Evolutionary conservation across 1,140 invertebrate species (phyloP), one percentile per base, ranked within the genome.

Genomic region (Leptinotarsa lineolata): DNA sequence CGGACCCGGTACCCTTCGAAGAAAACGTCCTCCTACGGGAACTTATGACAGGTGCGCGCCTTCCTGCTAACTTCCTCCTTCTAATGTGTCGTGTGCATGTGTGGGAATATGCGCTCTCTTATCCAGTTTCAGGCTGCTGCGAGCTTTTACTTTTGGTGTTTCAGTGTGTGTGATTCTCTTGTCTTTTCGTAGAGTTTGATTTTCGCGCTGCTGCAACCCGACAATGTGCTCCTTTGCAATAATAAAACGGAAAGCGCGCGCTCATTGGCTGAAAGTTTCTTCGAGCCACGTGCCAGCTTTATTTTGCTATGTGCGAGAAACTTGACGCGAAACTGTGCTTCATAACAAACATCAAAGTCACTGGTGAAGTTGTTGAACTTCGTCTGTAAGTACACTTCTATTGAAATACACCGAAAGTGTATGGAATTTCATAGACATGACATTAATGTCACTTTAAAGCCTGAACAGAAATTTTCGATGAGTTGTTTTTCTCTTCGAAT

Each of bases 1-100:
- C 80, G 81, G 81, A 82, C 81, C 72, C 77, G 79, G 76, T 75
- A 75, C 72, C 75, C 72, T 74, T 75, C 63, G 77, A 78, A 81
- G 79, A 77, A 81, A 78, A 81, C 79, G 76, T 79, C 79, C 76
- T 77, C 77, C 77, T 76, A 73, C 74, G 75, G 30, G 60, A 63
- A 73, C 74, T 48, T 54, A 72, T 75, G 74, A 73, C 76, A 82
- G 81, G 81, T 82, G 80, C 79, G 74, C 78, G 75, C 60, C 70
- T 64, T 46, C 60, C 54, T 70, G 63, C 39, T 30, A 54, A 68
- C 75, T 74, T 54, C 72, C 72, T 21, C 44, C 68, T 69, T 63
- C 70, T 64, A 46, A 63, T 79, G 74, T 75, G 73, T 67, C 71
- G 74, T 78, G 74, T 78, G 76, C 70, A 73, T 77, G 67, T 75